These are phyloP conservation scores for Dolichoris vasculosae DNA, from an alignment of 1,140 invertebrate genomes.

Conservation along the genomic window DNA sequence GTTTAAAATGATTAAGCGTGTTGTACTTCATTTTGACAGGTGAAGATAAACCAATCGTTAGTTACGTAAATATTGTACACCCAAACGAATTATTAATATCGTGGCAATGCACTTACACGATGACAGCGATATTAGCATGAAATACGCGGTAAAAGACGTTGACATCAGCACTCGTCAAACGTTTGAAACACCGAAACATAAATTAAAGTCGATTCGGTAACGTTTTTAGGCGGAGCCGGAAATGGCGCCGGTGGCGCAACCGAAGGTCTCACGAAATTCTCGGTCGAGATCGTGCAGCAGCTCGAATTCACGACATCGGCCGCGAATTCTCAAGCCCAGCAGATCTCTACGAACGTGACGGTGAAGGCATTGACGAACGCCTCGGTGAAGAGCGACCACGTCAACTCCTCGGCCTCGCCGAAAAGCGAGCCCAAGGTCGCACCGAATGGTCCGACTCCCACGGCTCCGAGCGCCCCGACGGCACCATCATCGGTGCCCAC, in stretches of 20 bases:
- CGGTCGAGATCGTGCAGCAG: slow-evolving; percentile 93
- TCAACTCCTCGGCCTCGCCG: slow-evolving; percentile 73
- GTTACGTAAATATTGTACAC: too few species aligned
- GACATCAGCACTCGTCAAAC: too few species aligned
- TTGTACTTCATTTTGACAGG: too few species aligned
- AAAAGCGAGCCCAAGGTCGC: slow-evolving; percentile 61
- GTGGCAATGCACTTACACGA: too few species aligned
- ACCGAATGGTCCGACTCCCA: slow-evolving; percentile 53
- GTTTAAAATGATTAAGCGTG: too few species aligned
- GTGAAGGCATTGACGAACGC: slow-evolving; percentile 90
- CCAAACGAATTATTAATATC: too few species aligned
- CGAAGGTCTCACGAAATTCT: slow-evolving; percentile 85
- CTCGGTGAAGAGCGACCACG: slow-evolving; percentile 84
- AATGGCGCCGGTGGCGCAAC: slow-evolving; percentile 54
- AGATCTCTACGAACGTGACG: slow-evolving; percentile 94
- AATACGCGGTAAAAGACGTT: too few species aligned
- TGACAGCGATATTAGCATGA: too few species aligned
- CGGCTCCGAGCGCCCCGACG: slow-evolving; percentile 46
- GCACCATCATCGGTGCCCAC: slow-evolving; percentile 51
- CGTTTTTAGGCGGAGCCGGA: slow-evolving; percentile 60
- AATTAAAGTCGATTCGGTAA: too few species aligned
- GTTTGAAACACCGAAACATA: too few species aligned
- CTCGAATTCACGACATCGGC: slow-evolving; percentile 89
- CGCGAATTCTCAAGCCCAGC: slow-evolving; percentile 88
- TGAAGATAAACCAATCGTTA: too few species aligned